These are phyloP conservation scores for Pterocles gutturalis DNA, from an alignment of 2,113 vertebrate genomes.

Conservation along the genomic window DNA sequence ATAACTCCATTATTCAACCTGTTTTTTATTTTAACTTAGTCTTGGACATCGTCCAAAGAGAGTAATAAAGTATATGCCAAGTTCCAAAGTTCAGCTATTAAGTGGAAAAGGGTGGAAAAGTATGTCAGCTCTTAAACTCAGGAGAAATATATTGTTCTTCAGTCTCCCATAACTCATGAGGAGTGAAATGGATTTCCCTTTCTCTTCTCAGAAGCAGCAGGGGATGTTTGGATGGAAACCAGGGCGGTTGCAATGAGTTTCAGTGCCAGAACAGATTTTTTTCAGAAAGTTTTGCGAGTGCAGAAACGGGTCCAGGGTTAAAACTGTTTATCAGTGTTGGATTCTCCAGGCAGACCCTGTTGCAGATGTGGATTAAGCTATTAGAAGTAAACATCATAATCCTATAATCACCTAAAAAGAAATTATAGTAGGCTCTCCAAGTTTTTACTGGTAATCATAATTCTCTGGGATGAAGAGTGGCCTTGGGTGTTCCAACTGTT, in stretches of 20 bases:
- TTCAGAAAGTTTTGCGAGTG: background rate
- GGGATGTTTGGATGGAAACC: background rate
- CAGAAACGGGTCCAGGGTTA: background rate
- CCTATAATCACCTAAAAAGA: background rate
- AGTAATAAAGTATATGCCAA: background rate
- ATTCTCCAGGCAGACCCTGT: background rate
- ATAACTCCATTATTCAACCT: constrained; percentile 18
- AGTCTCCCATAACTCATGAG: background rate
- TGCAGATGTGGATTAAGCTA: background rate
- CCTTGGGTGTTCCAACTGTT: constrained; percentile 4
- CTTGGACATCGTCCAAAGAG: constrained; percentile 13
- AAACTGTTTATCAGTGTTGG: background rate
- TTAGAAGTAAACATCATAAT: constrained; percentile 1
- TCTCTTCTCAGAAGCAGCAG: background rate
- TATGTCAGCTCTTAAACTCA: constrained; percentile 12
- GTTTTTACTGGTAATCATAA: background rate
- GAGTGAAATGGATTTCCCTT: constrained; percentile 30
- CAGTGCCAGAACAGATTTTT: background rate
- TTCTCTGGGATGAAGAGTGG: background rate
- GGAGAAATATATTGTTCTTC: constrained; percentile 30
- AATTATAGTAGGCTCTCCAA: background rate
- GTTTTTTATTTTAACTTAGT: constrained; percentile 12
- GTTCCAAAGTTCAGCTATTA: constrained; percentile 45
- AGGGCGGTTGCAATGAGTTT: background rate
- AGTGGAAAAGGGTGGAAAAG: constrained; percentile 12